A percentile compares a stretch with the other conserved stretches of the same genome.
Evolutionary conservation across 30 jellyfish, hydroid and myxozoan species (phyloP).

Genomic region (Aurelia aurita): DNA sequence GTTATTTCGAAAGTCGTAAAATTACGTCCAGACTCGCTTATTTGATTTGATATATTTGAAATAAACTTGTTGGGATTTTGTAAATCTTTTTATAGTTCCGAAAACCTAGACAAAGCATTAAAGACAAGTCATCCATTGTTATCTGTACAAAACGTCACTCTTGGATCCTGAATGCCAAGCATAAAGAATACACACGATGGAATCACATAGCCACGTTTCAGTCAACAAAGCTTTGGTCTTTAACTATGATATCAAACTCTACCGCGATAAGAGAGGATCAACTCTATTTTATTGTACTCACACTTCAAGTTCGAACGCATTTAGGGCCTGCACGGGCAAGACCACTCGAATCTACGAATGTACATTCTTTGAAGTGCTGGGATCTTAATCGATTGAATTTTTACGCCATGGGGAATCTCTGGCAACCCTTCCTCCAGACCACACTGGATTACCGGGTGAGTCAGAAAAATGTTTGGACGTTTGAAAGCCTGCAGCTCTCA

Average conservation of each 20-base stretch:
- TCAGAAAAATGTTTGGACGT: too few species aligned
- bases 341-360: not conserved
- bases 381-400: too few species aligned
- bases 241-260: not conserved
- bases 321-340: conserved; percentile 25
- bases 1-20: not conserved
- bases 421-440: too few species aligned
- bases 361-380: too few species aligned
- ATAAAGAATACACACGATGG: not conserved
- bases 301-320: conserved; percentile 8
- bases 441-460: too few species aligned
- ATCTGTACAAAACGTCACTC: not conserved
- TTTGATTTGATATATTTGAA: conserved; percentile 1
- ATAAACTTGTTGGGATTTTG: conserved; percentile 24
- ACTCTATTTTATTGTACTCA: not conserved
- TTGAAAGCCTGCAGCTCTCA: too few species aligned
- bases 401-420: too few species aligned
- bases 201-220: conserved; percentile 9
- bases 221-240: conserved; percentile 20
- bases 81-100: conserved; percentile 17
- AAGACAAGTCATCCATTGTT: not conserved
- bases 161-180: not conserved
- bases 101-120: not conserved
- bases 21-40: conserved; percentile 19
- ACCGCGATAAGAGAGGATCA: conserved; percentile 21